Base-by-base conservation (phyloP, 2,113 vertebrate species). In the Paedocypris sp. region DNA sequence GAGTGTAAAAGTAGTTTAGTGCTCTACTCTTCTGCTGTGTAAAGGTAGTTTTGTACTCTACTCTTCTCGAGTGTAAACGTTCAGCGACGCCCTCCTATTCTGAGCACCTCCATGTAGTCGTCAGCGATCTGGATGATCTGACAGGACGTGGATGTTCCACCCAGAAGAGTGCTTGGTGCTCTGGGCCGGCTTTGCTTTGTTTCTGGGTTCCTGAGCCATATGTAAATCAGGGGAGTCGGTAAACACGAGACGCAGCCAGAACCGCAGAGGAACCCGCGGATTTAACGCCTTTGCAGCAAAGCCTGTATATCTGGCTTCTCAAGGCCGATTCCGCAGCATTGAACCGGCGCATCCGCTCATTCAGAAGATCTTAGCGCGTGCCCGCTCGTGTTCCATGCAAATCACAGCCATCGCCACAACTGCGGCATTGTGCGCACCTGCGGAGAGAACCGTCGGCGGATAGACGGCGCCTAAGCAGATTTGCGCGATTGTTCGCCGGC, bases 381-480 rank as follows among this genome's bases (percentile, higher is more conserved):
- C 67, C 64, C 29, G 67, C 41, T 52, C 58, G 28, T 48, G 59
- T 61, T 68, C 65, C 71, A 66, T 71, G 68, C 59, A 62, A 74
- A 74, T 71, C 18, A 60, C 62, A 59, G 48, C 70, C 65, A 74
- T 74, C 65, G 52, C 60, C 50, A 74, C 51, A 68, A 70, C 61
- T 51, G 56, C 51, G 50, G 62, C 64, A 68, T 59, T 58, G 47
- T 45, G 39, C 15, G 56, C 68, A 74, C 58, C 72, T 68, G 68
- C 58, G 47, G 39, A 50, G 50, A 6, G 35, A 49, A 41, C 64
- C 65, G 52, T 67, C 46, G 25, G 38, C 57, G 50, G 64, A 73
- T 60, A 70, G 71, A 61, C 23, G 20, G 48, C 41, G 69, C 66
- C 62, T 74, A 68, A 71, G 72, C 45, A 71, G 72, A 71, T 74